A percentile compares a stretch with the other conserved stretches of the same genome.
These are phyloP conservation scores for Chymomyza caudatula DNA, from an alignment of 2,888 invertebrate species.

Conservation along the genomic window DNA sequence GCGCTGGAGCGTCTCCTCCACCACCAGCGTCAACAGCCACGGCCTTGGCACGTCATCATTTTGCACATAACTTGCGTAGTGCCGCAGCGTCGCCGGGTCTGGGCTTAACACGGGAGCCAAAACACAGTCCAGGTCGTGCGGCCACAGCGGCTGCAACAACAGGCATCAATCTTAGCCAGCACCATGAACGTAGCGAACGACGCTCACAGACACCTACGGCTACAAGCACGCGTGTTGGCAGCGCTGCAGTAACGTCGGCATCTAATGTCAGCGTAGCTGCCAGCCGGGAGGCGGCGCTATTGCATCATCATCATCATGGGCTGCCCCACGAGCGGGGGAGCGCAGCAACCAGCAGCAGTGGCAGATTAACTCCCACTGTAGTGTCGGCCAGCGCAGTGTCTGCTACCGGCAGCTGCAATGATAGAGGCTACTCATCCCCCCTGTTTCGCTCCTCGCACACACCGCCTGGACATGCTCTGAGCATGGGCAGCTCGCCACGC, in stretches of 20 bases:
- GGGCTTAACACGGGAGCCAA: slow-evolving; percentile 35
- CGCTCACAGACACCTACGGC: slow-evolving; percentile 66
- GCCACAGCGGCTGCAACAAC: slow-evolving; percentile 18
- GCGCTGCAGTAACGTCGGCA: slow-evolving; percentile 2
- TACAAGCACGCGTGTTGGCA: slow-evolving; percentile 46
- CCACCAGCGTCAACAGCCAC: slow-evolving; percentile 46
- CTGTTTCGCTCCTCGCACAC: slow-evolving; percentile 57
- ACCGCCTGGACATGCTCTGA: slow-evolving; percentile 53
- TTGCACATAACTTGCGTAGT: slow-evolving; percentile 51
- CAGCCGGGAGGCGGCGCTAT: not conserved
- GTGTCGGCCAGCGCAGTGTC: slow-evolving; percentile 32
- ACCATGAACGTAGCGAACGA: slow-evolving; percentile 46
- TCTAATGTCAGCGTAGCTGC: slow-evolving; percentile 24
- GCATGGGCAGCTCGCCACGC: slow-evolving; percentile 65
- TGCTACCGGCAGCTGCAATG: slow-evolving; percentile 45
- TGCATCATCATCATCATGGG: slow-evolving; percentile 19
- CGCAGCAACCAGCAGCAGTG: slow-evolving; percentile 15
- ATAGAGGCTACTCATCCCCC: slow-evolving; percentile 74
- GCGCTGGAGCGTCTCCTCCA: slow-evolving; percentile 27
- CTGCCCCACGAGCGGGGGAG: slow-evolving; percentile 34
- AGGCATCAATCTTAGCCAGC: slow-evolving; percentile 70
- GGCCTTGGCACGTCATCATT: slow-evolving; percentile 49
- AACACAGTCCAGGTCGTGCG: slow-evolving; percentile 63
- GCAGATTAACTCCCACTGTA: slow-evolving; percentile 49
- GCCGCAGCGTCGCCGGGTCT: slow-evolving; percentile 32